Base-by-base conservation (phyloP, 2,888 invertebrate species). In the Acleris laterana region DNA sequence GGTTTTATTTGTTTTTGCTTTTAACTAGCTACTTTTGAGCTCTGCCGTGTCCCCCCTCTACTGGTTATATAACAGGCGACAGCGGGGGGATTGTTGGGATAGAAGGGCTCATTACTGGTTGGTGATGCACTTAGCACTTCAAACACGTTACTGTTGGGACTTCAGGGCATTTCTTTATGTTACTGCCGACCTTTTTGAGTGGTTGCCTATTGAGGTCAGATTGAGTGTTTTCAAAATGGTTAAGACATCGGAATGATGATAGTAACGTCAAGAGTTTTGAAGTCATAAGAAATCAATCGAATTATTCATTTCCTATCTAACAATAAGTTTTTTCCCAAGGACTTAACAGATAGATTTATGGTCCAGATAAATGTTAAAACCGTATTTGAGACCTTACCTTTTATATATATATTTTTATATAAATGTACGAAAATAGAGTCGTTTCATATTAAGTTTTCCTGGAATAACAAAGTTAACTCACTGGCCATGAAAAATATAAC, bases 1-100 rank as follows among this genome's bases (percentile, higher is more conserved):
- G 72, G 80, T 69, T 78, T 74, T 83, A 80, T 85, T 84, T 85
- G 84, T 83, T 84, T 83, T 83, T 81, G 77, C 80, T 80, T 73
- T 72, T 76, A 77, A 78, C 79, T 75, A 73, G 74, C 72, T 72
- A 65, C 58, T 60, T 66, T 48, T 53, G 50, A 61, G 62, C 59
- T 42, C 74, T 72, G 69, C 74, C 78, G 63, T 69, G 55, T 19
- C 63, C 69, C 68, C 68, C 38, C 55, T 52, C 59, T 53, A 32
- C 48, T 63, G 48, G 58, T 62, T 58, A 7, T 20, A 20, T 7
- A 20, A 53, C 32, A 38, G 69, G 63, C 69, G 71, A 67, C 68
- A 25, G 67, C 71, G 74, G 77, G 72, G 76, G 55, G 69, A 76
- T 72, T 70, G 71, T 75, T 77, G 77, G 74, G 72, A 66, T 65